Conservation (phyloP, 2,797 vertebrate genomes). For the Arrhamphus sclerolepis region DNA sequence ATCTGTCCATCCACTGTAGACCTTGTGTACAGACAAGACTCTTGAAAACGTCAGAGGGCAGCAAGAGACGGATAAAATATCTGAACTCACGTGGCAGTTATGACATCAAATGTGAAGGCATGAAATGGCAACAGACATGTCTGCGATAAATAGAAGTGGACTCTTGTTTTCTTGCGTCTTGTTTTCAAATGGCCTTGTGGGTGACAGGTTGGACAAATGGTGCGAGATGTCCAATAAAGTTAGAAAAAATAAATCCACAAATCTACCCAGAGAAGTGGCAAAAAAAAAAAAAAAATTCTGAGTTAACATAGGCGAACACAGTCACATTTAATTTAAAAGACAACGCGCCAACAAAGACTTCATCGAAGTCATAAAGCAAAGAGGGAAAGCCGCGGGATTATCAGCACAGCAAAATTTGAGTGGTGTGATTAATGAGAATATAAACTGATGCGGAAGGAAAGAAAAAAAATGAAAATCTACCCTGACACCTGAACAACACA, state of each 20-base stretch:
- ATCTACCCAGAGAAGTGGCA: conserved; percentile 3
- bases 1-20: conserved; percentile 19
- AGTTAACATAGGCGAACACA: conserved; percentile 6
- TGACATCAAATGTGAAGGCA: conserved; percentile 50
- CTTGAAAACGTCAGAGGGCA: conserved; percentile 32
- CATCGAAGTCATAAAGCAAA: conserved; percentile 79
- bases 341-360: conserved; percentile 64
- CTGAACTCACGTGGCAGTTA: conserved; percentile 17
- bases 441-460: conserved; percentile 16
- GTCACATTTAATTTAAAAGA: conserved; percentile 5
- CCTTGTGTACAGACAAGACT: conserved; percentile 26
- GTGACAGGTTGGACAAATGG: conserved; percentile 16
- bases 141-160: not conserved
- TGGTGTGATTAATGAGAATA: conserved; percentile 22
- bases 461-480: conserved; percentile 14
- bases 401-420: conserved; percentile 66
- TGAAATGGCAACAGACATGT: conserved; percentile 23
- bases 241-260: not conserved
- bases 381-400: conserved; percentile 50
- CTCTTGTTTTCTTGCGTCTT: not conserved
- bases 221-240: conserved; percentile 9
- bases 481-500: not conserved
- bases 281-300: not conserved
- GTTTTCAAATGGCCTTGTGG: conserved; percentile 4
- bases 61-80: conserved; percentile 13